Conservation (phyloP, 2,797 vertebrate species). For the Podarcis siculus region DNA sequence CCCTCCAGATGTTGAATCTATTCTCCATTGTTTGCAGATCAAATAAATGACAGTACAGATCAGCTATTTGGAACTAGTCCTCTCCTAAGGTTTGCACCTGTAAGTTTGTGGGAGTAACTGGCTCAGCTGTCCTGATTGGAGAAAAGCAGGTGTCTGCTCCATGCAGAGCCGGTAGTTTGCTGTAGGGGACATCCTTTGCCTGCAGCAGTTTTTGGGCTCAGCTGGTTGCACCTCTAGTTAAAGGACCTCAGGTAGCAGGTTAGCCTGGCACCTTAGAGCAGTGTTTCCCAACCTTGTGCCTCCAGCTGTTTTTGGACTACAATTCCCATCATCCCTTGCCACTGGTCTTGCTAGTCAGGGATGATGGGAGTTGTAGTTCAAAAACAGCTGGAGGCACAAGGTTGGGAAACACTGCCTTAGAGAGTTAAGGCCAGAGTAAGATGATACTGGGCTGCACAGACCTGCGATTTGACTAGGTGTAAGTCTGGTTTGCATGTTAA, state of each 20-base stretch:
- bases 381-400: too few relatives aligned
- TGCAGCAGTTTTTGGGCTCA: neutral
- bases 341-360: too few relatives aligned
- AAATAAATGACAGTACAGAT: neutral
- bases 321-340: too few relatives aligned
- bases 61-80: neutral
- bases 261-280: neutral
- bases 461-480: neutral
- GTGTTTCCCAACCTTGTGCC: too few relatives aligned
- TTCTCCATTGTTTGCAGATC: conserved; percentile 9
- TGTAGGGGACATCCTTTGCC: neutral
- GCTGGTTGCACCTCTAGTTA: neutral
- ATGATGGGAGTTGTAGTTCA: too few relatives aligned
- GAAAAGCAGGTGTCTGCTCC: neutral
- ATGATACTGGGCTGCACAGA: neutral
- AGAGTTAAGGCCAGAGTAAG: neutral
- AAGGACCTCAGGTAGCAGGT: neutral
- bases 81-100: neutral
- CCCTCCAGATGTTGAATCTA: neutral
- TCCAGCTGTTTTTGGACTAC: too few relatives aligned
- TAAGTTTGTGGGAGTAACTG: neutral
- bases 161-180: neutral
- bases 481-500: neutral
- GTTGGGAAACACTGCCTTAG: too few relatives aligned
- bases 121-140: neutral